phyloP scores from a whole-genome alignment of 2,113 vertebrate species.

The Lontra canadensis region DNA sequence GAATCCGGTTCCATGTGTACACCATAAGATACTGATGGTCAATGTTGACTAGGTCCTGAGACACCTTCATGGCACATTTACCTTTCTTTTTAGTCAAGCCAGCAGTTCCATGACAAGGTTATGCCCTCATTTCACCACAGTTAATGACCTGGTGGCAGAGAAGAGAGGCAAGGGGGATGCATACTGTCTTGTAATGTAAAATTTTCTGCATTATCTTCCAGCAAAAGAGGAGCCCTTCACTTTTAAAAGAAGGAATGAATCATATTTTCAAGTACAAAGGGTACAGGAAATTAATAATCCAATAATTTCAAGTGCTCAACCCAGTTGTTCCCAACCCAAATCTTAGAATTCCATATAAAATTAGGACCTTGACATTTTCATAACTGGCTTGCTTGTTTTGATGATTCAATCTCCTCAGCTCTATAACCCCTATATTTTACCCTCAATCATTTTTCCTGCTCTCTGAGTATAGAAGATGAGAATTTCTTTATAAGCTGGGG shows the following conservation, averaged over 20 bases:
- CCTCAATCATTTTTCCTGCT: neutral
- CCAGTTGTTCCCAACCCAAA: neutral
- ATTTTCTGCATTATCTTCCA: neutral
- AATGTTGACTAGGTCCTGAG: neutral
- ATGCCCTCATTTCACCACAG: neutral
- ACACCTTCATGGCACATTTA: accelerated
- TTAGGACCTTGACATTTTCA: neutral
- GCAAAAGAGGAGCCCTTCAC: accelerated
- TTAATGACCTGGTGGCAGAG: neutral
- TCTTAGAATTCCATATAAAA: neutral
- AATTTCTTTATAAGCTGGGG: neutral
- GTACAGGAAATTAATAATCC: neutral
- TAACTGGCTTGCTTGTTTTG: neutral
- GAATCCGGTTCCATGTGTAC: accelerated
- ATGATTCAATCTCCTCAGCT: neutral
- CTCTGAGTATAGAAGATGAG: neutral
- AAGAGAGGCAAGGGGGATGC: accelerated
- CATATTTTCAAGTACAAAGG: neutral
- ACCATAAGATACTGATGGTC: too few species aligned
- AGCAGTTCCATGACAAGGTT: neutral
- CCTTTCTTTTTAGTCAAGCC: neutral
- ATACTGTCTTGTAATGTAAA: neutral
- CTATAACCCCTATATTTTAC: neutral
- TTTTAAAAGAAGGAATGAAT: neutral
- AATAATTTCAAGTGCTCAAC: neutral